These are phyloP conservation scores for Heliornis fulica DNA, from an alignment of 2,113 vertebrate species.

Conservation along the genomic window DNA sequence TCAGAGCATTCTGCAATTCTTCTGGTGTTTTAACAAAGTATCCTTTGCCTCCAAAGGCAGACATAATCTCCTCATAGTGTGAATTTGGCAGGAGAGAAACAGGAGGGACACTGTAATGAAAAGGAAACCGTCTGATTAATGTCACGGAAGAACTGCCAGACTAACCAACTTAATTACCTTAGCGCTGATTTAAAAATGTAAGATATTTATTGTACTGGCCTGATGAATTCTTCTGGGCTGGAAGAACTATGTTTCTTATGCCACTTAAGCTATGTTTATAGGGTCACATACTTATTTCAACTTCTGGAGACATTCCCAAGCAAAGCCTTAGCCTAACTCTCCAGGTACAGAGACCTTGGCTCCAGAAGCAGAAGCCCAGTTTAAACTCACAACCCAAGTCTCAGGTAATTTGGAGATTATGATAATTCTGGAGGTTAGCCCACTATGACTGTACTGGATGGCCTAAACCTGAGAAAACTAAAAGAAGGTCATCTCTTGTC, in stretches of 20 bases:
- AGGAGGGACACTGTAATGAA: constrained; percentile 81
- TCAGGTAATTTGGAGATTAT: not conserved
- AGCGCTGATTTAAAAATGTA: not conserved
- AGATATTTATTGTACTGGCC: not conserved
- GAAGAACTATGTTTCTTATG: not conserved
- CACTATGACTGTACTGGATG: not conserved
- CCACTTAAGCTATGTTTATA: not conserved
- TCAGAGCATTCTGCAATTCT: constrained; percentile 82
- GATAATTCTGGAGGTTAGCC: not conserved
- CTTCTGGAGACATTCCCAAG: not conserved
- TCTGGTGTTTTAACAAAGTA: constrained; percentile 87
- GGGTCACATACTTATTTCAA: not conserved
- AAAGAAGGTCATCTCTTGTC: not conserved
- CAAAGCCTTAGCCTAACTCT: not conserved
- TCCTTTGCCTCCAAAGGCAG: constrained; percentile 89
- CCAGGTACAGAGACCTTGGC: not conserved
- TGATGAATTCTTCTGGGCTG: not conserved
- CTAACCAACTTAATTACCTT: not conserved
- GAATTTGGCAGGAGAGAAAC: constrained; percentile 88
- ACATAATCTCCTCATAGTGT: constrained; percentile 90
- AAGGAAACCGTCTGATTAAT: not conserved
- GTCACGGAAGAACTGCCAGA: not conserved
- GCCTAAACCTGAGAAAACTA: not conserved
- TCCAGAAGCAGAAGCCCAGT: not conserved
- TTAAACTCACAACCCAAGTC: not conserved